phyloP scores from a whole-genome alignment of 2,113 vertebrate genomes.

The Notechis scutatus region DNA sequence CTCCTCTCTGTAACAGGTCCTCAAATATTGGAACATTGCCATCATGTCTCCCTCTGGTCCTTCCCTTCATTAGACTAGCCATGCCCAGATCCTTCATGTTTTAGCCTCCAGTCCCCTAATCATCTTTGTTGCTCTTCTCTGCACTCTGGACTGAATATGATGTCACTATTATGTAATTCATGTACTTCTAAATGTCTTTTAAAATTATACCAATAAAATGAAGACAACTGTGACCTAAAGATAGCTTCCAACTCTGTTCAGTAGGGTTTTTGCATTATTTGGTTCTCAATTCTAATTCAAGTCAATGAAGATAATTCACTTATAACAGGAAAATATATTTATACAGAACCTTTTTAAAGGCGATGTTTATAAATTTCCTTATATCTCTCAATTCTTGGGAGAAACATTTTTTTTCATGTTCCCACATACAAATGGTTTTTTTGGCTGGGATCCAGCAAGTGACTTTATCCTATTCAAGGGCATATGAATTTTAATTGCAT shows the following conservation, averaged over 20 bases:
- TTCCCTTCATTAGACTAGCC: too few species aligned
- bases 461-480: background rate
- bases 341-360: background rate
- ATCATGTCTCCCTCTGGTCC: too few species aligned
- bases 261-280: background rate
- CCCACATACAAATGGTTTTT: background rate
- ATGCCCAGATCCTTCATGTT: too few species aligned
- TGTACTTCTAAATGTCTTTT: background rate
- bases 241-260: background rate
- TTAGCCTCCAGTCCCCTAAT: too few species aligned
- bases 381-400: background rate
- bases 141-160: background rate
- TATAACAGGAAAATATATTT: background rate
- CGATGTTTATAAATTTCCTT: background rate
- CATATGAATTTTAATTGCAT: background rate
- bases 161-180: background rate
- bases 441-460: background rate
- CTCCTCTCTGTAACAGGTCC: too few species aligned
- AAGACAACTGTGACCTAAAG: background rate
- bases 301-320: background rate
- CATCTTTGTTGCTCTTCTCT: too few species aligned
- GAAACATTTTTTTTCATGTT: background rate
- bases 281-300: background rate
- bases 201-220: background rate
- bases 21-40: too few species aligned